Percentiles rank a stretch among this genome's conserved stretches.
Evolutionary conservation across 2,113 vertebrate species (phyloP).

Genomic region (Phylloscopus trochiloides): DNA sequence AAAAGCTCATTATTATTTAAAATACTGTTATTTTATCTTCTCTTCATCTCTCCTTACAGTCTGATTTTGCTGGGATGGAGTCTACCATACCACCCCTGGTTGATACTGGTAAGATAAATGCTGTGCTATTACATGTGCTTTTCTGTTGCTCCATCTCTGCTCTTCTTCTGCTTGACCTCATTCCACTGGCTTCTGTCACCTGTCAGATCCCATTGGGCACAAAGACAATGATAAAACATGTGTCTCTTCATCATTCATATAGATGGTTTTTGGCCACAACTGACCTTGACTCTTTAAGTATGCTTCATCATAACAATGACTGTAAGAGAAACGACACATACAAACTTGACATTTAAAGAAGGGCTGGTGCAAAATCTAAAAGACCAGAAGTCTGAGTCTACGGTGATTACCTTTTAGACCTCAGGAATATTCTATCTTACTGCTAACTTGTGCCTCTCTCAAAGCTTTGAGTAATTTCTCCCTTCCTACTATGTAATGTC

Average conservation of each 20-base stretch:
- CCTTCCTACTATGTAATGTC: not conserved
- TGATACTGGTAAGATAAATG: not conserved
- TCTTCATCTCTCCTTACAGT: not conserved
- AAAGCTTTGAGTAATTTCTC: not conserved
- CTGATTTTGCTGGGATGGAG: not conserved
- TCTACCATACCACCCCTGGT: not conserved
- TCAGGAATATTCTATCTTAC: not conserved
- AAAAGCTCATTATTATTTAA: not conserved
- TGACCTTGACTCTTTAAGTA: not conserved
- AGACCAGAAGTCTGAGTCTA: not conserved
- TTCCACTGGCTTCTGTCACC: not conserved
- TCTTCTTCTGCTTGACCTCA: slow-evolving; percentile 4
- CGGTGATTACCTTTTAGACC: not conserved
- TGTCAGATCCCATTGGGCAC: not conserved
- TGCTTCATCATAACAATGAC: not conserved
- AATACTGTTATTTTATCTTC: not conserved
- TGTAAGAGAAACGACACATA: not conserved
- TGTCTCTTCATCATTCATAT: not conserved
- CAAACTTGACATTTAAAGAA: not conserved
- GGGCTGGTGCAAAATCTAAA: not conserved
- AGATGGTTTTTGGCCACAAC: not conserved
- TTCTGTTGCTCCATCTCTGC: not conserved
- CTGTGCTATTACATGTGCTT: not conserved
- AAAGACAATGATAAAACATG: not conserved
- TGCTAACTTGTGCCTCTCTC: not conserved